These are phyloP conservation scores for Thaumetopoea pityocampa DNA, from an alignment of 1,140 invertebrate species.

Conservation along the genomic window DNA sequence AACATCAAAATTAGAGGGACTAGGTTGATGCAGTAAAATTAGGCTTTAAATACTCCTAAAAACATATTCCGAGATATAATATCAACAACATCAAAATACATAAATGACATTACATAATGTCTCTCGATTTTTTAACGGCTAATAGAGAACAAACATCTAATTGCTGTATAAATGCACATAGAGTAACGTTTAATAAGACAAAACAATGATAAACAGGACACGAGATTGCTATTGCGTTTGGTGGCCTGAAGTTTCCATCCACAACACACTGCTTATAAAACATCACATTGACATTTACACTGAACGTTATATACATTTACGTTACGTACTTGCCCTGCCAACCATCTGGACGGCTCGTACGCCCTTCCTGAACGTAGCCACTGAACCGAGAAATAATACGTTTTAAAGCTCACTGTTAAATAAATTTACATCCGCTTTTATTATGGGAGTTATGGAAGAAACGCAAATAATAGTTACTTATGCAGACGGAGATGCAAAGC, in stretches of 20 bases:
- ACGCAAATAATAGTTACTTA: constrained; percentile 51
- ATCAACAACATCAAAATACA: constrained; percentile 68
- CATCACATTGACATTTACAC: constrained; percentile 68
- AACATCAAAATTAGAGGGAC: constrained; percentile 68
- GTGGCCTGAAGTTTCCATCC: constrained; percentile 19
- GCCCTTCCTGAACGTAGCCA: constrained; percentile 99
- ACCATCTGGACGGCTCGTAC: constrained; percentile 98
- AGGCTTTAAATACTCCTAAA: constrained; percentile 61
- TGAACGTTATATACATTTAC: constrained; percentile 50
- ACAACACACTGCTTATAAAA: constrained; percentile 40
- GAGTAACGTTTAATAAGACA: constrained; percentile 58
- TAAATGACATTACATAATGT: constrained; percentile 61
- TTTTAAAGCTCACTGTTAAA: constrained; percentile 49
- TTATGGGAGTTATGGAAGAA: constrained; percentile 25
- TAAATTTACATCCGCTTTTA: constrained; percentile 26
- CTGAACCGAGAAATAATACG: constrained; percentile 80
- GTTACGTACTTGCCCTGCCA: constrained; percentile 97
- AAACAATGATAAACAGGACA: constrained; percentile 68
- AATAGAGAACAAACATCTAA: constrained; percentile 71
- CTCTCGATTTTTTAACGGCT: constrained; percentile 56
- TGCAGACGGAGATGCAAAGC: constrained; percentile 64
- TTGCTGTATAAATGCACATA: constrained; percentile 71
- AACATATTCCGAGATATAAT: constrained; percentile 46
- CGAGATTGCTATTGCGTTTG: constrained; percentile 51
- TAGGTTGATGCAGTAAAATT: constrained; percentile 67